Evolutionary conservation across 2,797 vertebrate genomes (phyloP).

Genomic region (Molossus alvarezi): DNA sequence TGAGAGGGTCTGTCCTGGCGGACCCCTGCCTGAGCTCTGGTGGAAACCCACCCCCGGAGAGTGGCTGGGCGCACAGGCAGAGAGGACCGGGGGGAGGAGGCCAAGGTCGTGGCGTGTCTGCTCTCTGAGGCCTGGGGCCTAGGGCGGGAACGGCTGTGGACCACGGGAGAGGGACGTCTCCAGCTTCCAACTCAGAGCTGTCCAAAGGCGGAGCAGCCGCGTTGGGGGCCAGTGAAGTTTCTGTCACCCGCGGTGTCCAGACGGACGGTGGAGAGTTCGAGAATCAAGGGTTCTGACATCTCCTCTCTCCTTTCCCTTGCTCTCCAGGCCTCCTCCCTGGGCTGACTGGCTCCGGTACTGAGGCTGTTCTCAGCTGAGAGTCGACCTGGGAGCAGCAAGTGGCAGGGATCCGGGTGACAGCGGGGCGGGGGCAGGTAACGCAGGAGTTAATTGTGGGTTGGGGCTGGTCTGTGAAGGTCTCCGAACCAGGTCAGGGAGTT

Average conservation of each 20-base stretch:
- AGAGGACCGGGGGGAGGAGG: neutral
- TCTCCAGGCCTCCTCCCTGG: neutral
- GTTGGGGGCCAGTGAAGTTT: rapidly evolving
- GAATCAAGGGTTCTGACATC: neutral
- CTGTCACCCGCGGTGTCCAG: neutral
- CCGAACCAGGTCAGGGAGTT: neutral
- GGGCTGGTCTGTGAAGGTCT: neutral
- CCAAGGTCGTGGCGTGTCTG: neutral
- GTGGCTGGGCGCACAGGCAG: neutral
- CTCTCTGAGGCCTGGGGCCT: neutral
- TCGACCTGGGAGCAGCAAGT: neutral
- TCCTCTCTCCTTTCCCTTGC: neutral
- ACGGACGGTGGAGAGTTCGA: neutral
- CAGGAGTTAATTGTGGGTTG: neutral
- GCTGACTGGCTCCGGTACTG: neutral
- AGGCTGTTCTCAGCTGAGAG: neutral
- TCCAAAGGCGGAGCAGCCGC: neutral
- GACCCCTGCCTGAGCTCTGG: neutral
- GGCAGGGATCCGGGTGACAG: rapidly evolving
- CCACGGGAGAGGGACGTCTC: too few species aligned
- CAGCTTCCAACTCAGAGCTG: neutral
- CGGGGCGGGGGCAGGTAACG: rapidly evolving
- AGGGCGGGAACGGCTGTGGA: neutral
- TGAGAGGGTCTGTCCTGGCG: neutral
- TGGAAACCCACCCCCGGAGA: neutral